Percentiles rank a stretch among this genome's conserved stretches.
phyloP scores from a whole-genome alignment of 2,797 vertebrate species.

The Typhlichthys eigenmanni region DNA sequence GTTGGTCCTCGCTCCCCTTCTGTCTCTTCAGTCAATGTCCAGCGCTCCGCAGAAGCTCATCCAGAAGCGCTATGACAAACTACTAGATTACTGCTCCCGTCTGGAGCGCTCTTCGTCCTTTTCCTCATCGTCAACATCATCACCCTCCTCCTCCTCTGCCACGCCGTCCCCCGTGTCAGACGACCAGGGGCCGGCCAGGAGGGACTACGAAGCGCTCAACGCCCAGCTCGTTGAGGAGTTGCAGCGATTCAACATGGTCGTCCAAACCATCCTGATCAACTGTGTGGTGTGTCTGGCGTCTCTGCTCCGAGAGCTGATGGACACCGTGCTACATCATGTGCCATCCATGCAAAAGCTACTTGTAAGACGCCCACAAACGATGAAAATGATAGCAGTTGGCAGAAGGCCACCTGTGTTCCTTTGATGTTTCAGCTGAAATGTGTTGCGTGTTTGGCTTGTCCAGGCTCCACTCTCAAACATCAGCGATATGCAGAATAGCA shows the following conservation, averaged over 20 bases:
- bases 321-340: slow-evolving; percentile 60
- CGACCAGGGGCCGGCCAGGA: slow-evolving; percentile 82
- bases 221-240: slow-evolving; percentile 92
- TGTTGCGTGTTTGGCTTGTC: slow-evolving; percentile 4
- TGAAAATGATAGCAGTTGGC: not conserved
- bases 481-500: slow-evolving; percentile 85
- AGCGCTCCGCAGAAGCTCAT: slow-evolving; percentile 94
- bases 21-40: slow-evolving; percentile 86
- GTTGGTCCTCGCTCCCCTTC: slow-evolving; percentile 83
- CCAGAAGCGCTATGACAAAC: slow-evolving; percentile 96
- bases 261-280: slow-evolving; percentile 82
- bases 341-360: slow-evolving; percentile 74
- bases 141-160: slow-evolving; percentile 49
- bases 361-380: slow-evolving; percentile 70
- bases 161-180: slow-evolving; percentile 55
- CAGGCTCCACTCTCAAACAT: slow-evolving; percentile 84
- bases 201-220: slow-evolving; percentile 93
- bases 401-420: not conserved
- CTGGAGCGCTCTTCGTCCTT: slow-evolving; percentile 79
- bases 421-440: not conserved
- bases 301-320: slow-evolving; percentile 78
- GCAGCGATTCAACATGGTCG: slow-evolving; percentile 86
- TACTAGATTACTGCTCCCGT: slow-evolving; percentile 90
- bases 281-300: slow-evolving; percentile 80
- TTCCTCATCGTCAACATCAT: slow-evolving; percentile 54